These are phyloP conservation scores for Bombus haemorrhoidalis DNA, from an alignment of 1,140 invertebrate species.

Conservation along the genomic window DNA sequence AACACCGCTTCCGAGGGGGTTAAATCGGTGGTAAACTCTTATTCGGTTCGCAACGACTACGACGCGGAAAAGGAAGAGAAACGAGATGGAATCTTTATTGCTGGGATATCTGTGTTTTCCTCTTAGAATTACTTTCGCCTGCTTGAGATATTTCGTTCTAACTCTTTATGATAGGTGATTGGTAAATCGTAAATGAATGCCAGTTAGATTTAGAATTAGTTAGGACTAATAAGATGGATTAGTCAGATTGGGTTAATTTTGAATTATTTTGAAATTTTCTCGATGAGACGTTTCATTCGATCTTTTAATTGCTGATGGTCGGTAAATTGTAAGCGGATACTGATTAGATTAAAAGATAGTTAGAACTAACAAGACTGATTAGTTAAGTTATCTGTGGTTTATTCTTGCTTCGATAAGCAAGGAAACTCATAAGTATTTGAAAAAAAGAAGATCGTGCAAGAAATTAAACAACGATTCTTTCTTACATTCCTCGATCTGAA, in stretches of 20 bases:
- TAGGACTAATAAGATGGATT: not conserved
- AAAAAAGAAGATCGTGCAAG: too few relatives aligned
- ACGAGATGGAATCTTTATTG: conserved; percentile 2
- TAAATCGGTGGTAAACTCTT: conserved; percentile 63
- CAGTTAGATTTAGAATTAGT: not conserved
- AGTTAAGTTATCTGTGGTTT: not conserved
- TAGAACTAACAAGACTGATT: not conserved
- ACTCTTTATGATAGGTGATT: not conserved
- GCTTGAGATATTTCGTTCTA: too few relatives aligned
- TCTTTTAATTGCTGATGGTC: not conserved
- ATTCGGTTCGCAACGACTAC: not conserved
- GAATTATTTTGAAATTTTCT: not conserved
- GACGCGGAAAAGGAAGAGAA: not conserved
- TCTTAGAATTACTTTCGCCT: not conserved
- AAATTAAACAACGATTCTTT: too few relatives aligned
- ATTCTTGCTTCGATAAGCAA: not conserved
- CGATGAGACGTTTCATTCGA: not conserved
- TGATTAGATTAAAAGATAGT: not conserved
- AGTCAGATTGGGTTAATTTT: not conserved
- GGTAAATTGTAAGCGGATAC: not conserved
- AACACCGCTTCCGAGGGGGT: conserved; percentile 53
- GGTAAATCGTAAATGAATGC: not conserved
- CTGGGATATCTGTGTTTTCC: too few relatives aligned
- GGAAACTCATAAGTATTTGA: too few relatives aligned
- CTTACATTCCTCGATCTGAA: too few relatives aligned